Evolutionary conservation across 2,113 vertebrate genomes (phyloP).

Genomic region (Psephotus haematonotus): DNA sequence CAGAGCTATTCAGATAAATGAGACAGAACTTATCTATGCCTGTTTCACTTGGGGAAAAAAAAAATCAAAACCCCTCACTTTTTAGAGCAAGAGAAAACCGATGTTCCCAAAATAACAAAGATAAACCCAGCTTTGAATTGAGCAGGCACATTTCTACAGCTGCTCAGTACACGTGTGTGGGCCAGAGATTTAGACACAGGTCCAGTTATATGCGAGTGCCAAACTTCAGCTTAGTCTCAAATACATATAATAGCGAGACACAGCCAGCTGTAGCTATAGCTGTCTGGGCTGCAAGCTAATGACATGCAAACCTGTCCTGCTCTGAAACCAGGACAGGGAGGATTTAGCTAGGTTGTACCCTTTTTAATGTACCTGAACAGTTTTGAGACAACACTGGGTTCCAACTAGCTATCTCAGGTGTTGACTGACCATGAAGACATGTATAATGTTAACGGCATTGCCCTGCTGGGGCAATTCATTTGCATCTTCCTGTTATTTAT

Average conservation of each 20-base stretch:
- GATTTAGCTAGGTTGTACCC: background rate
- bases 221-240: background rate
- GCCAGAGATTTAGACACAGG: background rate
- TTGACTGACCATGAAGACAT: fast-evolving
- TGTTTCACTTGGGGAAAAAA: background rate
- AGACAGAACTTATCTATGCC: background rate
- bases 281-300: background rate
- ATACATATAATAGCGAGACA: background rate
- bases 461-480: background rate
- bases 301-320: background rate
- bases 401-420: background rate
- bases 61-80: background rate
- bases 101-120: background rate
- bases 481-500: background rate
- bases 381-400: background rate
- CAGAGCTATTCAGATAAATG: background rate
- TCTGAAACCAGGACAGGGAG: background rate
- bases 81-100: background rate
- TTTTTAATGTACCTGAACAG: background rate
- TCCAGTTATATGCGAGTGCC: background rate
- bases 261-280: background rate
- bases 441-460: background rate
- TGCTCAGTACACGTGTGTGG: background rate
- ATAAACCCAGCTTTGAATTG: background rate
- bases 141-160: slow-evolving; percentile 19